Evolutionary conservation across 2,113 vertebrate species (phyloP), one percentile per base, ranked within the genome.

Genomic region (Ptilorrhoa leucosticta): DNA sequence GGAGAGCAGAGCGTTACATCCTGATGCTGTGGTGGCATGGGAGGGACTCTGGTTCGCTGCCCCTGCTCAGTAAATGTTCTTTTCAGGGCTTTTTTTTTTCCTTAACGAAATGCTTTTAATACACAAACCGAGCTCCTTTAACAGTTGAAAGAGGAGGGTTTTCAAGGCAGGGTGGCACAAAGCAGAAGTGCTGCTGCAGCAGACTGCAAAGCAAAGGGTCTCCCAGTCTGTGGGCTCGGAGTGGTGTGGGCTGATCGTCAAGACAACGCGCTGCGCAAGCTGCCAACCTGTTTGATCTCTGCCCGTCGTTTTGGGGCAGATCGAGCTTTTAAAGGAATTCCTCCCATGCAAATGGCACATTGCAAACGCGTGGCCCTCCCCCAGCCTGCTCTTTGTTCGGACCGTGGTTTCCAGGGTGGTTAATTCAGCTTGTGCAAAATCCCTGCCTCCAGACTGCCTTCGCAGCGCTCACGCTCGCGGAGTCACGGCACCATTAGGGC

Each of bases 391-490:
- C 69, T 64, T 60, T 54, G 44, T 37, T n/a, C 3, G 35, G 39
- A 6, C 10, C 2, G 0, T 18, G 33, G 14, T 57, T 71, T 40
- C 35, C 66, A n/a, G 50, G 31, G 12, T 2, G 61, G 69, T 53
- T 48, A 13, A 42, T 82, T 45, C 66, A 35, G 42, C 40, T 11
- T 7, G 21, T 77, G 58, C 68, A 60, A 60, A 58, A 73, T 60
- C 95, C 60, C 86, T 89, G 39, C 60, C 80, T 64, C 10, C 81
- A 78, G 31, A 27, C 39, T 10, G 64, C 11, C 63, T 71, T n/a
- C n/a, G 1, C 28, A 3, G 6, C 5, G 45, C 37, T 76, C 60
- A 6, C 27, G 1, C 60, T 81, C 7, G 0, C 9, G 20, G 35
- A 27, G 10, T 15, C 53, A 10, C 11, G 5, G 50, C 73, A 33